phyloP scores from a whole-genome alignment of 2,888 invertebrate species.

The Drosophila fungiperda region DNA sequence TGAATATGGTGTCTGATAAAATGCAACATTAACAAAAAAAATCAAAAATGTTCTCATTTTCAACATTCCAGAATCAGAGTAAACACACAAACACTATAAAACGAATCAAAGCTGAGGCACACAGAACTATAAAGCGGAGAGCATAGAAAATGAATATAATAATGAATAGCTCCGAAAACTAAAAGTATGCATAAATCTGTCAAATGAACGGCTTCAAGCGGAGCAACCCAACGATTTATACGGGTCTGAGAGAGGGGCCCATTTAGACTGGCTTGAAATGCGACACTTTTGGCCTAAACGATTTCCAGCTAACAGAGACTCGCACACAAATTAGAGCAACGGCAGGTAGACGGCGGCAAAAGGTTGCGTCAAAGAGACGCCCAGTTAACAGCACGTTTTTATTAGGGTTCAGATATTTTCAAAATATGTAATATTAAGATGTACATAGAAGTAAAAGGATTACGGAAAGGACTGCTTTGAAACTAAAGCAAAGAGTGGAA shows the following conservation, averaged over 20 bases:
- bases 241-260: slow-evolving; percentile 15
- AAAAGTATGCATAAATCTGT: slow-evolving; percentile 73
- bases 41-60: background rate
- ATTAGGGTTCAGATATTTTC: slow-evolving; percentile 42
- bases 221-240: slow-evolving; percentile 26
- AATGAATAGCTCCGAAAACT: slow-evolving; percentile 35
- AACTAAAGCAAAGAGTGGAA: background rate
- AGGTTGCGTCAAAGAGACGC: slow-evolving; percentile 57
- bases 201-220: slow-evolving; percentile 59
- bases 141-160: slow-evolving; percentile 53
- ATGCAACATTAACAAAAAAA: slow-evolving; percentile 8
- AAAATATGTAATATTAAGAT: slow-evolving; percentile 41
- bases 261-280: slow-evolving; percentile 54
- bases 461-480: background rate
- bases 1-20: background rate
- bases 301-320: slow-evolving; percentile 63
- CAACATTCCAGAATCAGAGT: slow-evolving; percentile 38
- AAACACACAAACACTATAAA: slow-evolving; percentile 25
- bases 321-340: slow-evolving; percentile 63
- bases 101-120: slow-evolving; percentile 34
- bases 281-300: slow-evolving; percentile 67
- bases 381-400: slow-evolving; percentile 31
- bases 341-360: slow-evolving; percentile 51
- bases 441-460: slow-evolving; percentile 29
- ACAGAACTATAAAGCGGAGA: slow-evolving; percentile 26